Evolutionary conservation across 1,140 invertebrate genomes (phyloP), one percentile per base, ranked within the genome.

Genomic region (Kradibia gibbosae): DNA sequence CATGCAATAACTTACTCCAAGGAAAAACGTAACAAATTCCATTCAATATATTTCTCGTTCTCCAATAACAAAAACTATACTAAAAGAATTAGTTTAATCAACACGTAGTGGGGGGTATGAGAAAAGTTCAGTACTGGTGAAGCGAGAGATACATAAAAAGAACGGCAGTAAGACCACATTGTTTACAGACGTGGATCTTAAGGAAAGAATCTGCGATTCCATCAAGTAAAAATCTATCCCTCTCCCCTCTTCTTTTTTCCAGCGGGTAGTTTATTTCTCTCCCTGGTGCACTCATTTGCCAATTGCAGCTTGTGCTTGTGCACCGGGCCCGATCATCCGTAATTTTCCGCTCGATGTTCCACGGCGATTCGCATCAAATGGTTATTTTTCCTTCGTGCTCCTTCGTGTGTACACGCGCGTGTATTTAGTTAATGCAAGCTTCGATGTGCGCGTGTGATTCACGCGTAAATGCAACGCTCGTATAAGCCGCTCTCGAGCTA

Each of bases 331-430:
- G 86, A 60, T 85, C 85, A 86, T 88, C 87, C 87, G 86, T 88
- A 88, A 88, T 88, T 88, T 88, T 88, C 84, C 86, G 83, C 85
- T 86, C 87, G 81, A 88, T 88, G 85, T 88, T 85, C 84, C 87
- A 39, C 57, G 39, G 48, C 13, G 70, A 45, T 31, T 45, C 70
- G 25, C 70, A 48, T 17, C 39, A 11, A 25, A 45, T 28, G 70
- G 8, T 65, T 65, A 65, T 65, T 65, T 65, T 65, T 65, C 31
- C 60, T 65, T 20, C 60, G 60, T 65, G 3, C 60, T 65, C 11
- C 3, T 17, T 36, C 31, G 31, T 8, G 31, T n/a, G 11, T 8
- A 15, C 17, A 28, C 31, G 15, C 3, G n/a, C 17, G 60, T 34
- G 53, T 48, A 8, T 48, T 7, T 48, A 15, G 45, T 48, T 8